Conservation (phyloP, 92 coral and sea anemone genomes). For the Hydrozoanthus gracilis region DNA sequence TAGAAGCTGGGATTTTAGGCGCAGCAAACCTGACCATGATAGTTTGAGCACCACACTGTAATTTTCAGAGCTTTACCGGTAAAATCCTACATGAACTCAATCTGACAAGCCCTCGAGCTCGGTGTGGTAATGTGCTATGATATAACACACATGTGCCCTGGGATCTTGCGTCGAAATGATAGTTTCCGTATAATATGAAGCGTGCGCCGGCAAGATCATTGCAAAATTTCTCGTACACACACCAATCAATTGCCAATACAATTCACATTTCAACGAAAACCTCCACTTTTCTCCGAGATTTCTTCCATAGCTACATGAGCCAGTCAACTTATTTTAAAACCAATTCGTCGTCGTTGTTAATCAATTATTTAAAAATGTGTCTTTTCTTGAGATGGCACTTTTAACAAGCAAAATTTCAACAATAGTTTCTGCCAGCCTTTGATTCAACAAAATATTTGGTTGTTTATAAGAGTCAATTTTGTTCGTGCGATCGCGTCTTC, state of each 20-base stretch:
- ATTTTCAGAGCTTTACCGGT: background rate
- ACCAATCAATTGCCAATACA: background rate
- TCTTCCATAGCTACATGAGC: slow-evolving; percentile 15
- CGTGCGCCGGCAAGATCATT: background rate
- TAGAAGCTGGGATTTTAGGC: slow-evolving; percentile 16
- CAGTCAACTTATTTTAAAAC: background rate
- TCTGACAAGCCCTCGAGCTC: background rate
- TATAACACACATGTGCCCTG: background rate
- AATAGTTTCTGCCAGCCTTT: background rate
- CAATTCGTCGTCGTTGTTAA: slow-evolving; percentile 17
- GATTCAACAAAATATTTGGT: background rate
- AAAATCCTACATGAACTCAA: background rate
- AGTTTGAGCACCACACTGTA: background rate
- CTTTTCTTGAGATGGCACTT: background rate
- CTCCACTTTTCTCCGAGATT: background rate
- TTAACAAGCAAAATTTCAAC: background rate
- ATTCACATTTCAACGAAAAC: slow-evolving; percentile 2
- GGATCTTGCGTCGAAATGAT: background rate
- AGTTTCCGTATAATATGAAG: background rate
- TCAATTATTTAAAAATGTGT: slow-evolving; percentile 28
- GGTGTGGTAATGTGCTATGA: background rate
- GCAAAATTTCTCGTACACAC: background rate
- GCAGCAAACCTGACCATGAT: slow-evolving; percentile 37
- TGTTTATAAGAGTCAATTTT: background rate
- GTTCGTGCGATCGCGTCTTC: background rate